These are phyloP conservation scores for Plebejus argus DNA, from an alignment of 2,888 invertebrate species.

Conservation along the genomic window DNA sequence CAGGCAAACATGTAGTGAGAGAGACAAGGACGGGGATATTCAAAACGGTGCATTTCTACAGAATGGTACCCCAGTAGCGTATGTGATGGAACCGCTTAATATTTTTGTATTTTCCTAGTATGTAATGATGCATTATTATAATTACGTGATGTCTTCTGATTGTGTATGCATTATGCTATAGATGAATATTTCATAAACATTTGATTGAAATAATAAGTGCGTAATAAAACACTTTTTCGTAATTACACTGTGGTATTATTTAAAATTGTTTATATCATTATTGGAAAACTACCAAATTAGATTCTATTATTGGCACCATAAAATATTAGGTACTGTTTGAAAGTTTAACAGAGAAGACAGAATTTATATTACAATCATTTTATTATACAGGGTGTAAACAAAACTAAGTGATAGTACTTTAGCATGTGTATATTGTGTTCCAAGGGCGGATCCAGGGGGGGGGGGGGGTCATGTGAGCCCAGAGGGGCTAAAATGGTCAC, in stretches of 20 bases:
- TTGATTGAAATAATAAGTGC: conserved; percentile 81
- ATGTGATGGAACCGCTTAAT: conserved; percentile 74
- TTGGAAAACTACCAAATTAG: background rate
- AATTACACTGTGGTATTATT: conserved; percentile 50
- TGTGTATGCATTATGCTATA: conserved; percentile 78
- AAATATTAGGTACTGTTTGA: too few species aligned
- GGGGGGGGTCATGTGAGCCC: too few species aligned
- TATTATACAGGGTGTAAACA: too few species aligned
- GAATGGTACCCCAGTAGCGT: conserved; percentile 62
- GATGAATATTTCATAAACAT: conserved; percentile 76
- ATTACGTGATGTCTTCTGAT: conserved; percentile 73
- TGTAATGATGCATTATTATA: conserved; percentile 66
- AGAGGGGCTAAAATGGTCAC: too few species aligned
- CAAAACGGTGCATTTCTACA: conserved; percentile 64
- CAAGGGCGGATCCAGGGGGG: too few species aligned
- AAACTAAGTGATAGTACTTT: too few species aligned
- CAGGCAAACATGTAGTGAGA: background rate
- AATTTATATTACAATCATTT: too few species aligned
- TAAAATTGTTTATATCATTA: background rate
- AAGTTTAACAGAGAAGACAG: too few species aligned
- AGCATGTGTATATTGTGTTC: too few species aligned
- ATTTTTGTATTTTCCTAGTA: conserved; percentile 80
- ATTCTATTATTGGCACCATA: too few species aligned
- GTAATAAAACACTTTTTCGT: conserved; percentile 81
- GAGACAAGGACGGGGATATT: conserved; percentile 10